Evolutionary conservation across 2,888 invertebrate species (phyloP).

Genomic region (Tridacna gigas): DNA sequence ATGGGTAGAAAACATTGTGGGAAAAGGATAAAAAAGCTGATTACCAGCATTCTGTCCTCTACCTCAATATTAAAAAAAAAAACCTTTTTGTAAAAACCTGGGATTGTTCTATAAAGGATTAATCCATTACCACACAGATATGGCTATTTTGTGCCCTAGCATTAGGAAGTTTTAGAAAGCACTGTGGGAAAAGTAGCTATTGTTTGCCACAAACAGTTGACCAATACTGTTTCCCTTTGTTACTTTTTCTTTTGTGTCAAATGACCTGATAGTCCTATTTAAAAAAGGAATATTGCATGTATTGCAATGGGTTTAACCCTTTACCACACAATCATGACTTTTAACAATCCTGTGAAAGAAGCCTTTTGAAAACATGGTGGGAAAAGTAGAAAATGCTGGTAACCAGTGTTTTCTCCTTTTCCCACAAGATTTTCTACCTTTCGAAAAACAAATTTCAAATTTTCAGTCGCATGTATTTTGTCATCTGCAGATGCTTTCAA

Average conservation of each 20-base stretch:
- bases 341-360: neutral
- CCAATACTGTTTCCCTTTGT: neutral
- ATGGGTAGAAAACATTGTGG: neutral
- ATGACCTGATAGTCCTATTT: neutral
- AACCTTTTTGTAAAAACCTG: neutral
- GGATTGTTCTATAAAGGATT: neutral
- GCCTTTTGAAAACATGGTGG: neutral
- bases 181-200: neutral
- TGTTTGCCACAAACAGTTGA: neutral
- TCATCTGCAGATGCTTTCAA: neutral
- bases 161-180: neutral
- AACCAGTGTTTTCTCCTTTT: slow-evolving; percentile 7
- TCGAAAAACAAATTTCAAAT: neutral
- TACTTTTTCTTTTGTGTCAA: too few relatives aligned
- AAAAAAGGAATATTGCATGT: neutral
- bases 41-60: neutral
- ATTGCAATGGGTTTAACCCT: neutral
- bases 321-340: neutral
- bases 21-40: neutral
- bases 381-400: neutral
- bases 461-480: neutral
- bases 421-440: slow-evolving; percentile 4
- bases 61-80: neutral
- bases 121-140: neutral
- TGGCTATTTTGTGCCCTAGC: too few relatives aligned